Conservation (phyloP, 2,797 vertebrate genomes). For the Enteromius trimaculatus region DNA sequence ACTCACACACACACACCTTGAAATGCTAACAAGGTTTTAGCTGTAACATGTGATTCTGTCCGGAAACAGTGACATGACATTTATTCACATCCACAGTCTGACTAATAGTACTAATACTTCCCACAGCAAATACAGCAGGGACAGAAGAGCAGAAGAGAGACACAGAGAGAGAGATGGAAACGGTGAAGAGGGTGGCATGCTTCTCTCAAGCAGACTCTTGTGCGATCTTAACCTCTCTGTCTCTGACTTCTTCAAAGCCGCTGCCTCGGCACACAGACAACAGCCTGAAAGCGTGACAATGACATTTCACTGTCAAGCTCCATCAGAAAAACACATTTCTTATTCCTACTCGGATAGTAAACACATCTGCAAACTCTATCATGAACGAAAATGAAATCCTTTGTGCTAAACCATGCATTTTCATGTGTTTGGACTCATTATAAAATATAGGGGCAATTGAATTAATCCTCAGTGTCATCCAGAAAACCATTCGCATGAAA, state of each 20-base stretch:
- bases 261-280: slow-evolving; percentile 2
- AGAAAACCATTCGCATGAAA: slow-evolving; percentile 10
- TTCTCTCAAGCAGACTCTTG: slow-evolving; percentile 16
- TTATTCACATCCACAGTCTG: slow-evolving; percentile 30
- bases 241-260: slow-evolving; percentile 19
- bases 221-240: not conserved
- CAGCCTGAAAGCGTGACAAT: slow-evolving; percentile 30
- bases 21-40: slow-evolving; percentile 32
- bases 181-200: not conserved
- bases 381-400: slow-evolving; percentile 13
- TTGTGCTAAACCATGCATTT: slow-evolving; percentile 28
- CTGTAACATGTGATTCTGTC: slow-evolving; percentile 20
- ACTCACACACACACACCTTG: slow-evolving; percentile 27
- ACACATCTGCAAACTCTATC: not conserved
- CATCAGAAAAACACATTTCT: slow-evolving; percentile 27
- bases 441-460: slow-evolving; percentile 33
- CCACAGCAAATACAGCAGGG: slow-evolving; percentile 2
- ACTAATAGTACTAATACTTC: slow-evolving; percentile 25
- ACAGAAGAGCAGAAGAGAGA: not conserved
- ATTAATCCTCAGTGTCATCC: slow-evolving; percentile 11
- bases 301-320: slow-evolving; percentile 30
- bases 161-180: not conserved
- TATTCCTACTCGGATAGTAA: not conserved
- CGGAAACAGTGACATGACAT: slow-evolving; percentile 8
- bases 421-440: slow-evolving; percentile 17